These are phyloP conservation scores for Tanypteryx hageni DNA, from an alignment of 2,888 invertebrate genomes.

Conservation along the genomic window DNA sequence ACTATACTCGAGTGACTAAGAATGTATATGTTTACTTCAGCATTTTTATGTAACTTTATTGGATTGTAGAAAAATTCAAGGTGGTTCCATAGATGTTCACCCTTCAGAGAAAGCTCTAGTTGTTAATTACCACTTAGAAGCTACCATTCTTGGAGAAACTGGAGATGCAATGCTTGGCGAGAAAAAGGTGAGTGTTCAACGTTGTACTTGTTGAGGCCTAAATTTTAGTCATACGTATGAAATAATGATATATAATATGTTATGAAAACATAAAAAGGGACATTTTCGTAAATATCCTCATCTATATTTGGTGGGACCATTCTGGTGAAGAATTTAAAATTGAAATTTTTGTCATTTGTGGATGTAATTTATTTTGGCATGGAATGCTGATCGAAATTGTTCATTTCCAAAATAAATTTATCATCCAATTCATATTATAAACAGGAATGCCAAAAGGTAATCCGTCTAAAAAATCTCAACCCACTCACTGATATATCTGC, in stretches of 20 bases:
- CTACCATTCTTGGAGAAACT: slow-evolving; percentile 87
- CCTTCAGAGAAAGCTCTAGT: slow-evolving; percentile 91
- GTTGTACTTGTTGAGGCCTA: too few species aligned
- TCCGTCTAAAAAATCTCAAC: slow-evolving; percentile 88
- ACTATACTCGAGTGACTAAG: not conserved
- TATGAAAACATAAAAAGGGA: too few species aligned
- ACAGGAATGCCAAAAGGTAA: slow-evolving; percentile 88
- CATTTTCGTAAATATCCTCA: too few species aligned
- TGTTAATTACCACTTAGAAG: slow-evolving; percentile 91
- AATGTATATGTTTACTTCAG: not conserved
- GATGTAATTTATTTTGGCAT: not conserved
- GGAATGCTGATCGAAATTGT: not conserved
- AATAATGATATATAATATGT: too few species aligned
- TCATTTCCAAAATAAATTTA: too few species aligned
- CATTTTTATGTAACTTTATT: slow-evolving; percentile 67
- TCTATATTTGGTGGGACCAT: not conserved
- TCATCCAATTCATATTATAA: slow-evolving; percentile 59
- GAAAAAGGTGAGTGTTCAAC: slow-evolving; percentile 80
- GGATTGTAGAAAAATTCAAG: slow-evolving; percentile 81
- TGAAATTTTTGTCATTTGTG: not conserved
- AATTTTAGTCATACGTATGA: too few species aligned
- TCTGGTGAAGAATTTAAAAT: not conserved
- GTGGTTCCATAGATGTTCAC: slow-evolving; percentile 91
- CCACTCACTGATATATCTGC: slow-evolving; percentile 87
- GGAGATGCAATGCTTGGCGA: slow-evolving; percentile 89